A percentile compares a stretch with the other conserved stretches of the same genome.
Evolutionary conservation across 2,113 vertebrate genomes (phyloP).

Genomic region (Gadus macrocephalus): DNA sequence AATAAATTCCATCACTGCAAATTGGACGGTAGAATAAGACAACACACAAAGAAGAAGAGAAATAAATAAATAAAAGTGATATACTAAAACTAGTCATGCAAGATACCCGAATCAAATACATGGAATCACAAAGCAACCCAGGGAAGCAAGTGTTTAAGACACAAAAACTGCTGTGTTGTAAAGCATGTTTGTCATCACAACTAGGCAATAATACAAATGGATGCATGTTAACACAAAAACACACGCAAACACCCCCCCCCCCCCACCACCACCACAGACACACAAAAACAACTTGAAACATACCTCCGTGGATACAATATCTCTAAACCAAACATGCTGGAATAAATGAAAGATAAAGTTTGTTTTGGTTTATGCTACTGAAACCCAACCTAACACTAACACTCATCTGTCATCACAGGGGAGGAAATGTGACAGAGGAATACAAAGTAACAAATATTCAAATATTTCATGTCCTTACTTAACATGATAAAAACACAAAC

Average conservation of each 20-base stretch:
- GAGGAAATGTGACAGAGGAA: neutral
- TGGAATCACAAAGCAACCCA: neutral
- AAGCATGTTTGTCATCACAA: too few relatives aligned
- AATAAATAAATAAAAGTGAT: neutral
- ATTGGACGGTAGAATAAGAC: neutral
- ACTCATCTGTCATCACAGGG: neutral
- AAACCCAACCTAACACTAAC: neutral
- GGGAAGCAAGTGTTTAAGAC: neutral
- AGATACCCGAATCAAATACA: neutral
- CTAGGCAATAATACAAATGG: neutral
- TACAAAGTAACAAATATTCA: too few relatives aligned
- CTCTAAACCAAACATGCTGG: conserved; percentile 72
- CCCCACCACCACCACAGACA: conserved; percentile 31
- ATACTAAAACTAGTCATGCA: neutral
- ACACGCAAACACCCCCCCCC: conserved; percentile 15
- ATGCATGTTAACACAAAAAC: neutral
- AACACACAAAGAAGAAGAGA: neutral
- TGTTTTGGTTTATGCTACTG: conserved; percentile 8
- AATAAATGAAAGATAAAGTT: conserved; percentile 54
- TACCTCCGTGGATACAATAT: conserved; percentile 75
- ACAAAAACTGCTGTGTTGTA: neutral
- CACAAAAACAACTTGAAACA: conserved; percentile 16
- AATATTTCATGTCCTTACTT: neutral
- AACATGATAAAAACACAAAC: neutral
- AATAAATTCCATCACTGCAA: too few relatives aligned